Evolutionary conservation across 2,888 invertebrate genomes (phyloP).

Genomic region (Eustalomyia histrio): DNA sequence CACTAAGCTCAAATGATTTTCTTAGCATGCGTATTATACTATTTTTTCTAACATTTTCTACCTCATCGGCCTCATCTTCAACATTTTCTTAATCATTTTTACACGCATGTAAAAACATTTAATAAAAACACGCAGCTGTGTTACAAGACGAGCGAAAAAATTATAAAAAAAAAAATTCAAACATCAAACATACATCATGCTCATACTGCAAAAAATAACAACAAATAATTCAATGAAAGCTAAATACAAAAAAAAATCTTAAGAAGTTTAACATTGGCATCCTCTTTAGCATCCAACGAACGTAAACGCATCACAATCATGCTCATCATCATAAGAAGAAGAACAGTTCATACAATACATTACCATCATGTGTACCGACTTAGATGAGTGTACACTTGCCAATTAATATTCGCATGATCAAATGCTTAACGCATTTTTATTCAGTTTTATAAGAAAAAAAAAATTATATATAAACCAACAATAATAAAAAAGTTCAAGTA

Average conservation of each 20-base stretch:
- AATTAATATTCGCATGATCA: slow-evolving; percentile 69
- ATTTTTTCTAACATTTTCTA: slow-evolving; percentile 14
- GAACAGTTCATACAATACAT: slow-evolving; percentile 4
- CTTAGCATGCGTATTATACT: slow-evolving; percentile 37
- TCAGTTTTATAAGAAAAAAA: slow-evolving; percentile 51
- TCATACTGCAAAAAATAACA: slow-evolving; percentile 52
- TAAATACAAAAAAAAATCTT: slow-evolving; percentile 24
- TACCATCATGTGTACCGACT: slow-evolving; percentile 22
- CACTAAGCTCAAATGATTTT: slow-evolving; percentile 26
- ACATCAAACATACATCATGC: slow-evolving; percentile 57
- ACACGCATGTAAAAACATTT: slow-evolving; percentile 66
- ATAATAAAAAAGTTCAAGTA: slow-evolving; percentile 15
- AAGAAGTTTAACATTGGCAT: slow-evolving; percentile 55
- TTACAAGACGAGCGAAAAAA: slow-evolving; percentile 33
- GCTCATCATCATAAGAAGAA: slow-evolving; percentile 23
- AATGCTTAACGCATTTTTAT: slow-evolving; percentile 63
- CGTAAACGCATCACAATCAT: slow-evolving; percentile 41
- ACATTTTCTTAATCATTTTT: slow-evolving; percentile 62
- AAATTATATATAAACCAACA: slow-evolving; percentile 42
- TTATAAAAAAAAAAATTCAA: slow-evolving; percentile 37
- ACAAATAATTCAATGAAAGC: slow-evolving; percentile 13
- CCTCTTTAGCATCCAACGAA: slow-evolving; percentile 43
- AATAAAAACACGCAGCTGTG: slow-evolving; percentile 65
- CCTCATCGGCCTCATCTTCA: slow-evolving; percentile 20
- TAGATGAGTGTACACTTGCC: slow-evolving; percentile 48